Percentiles rank a stretch among this genome's conserved stretches.
Conservation (phyloP, 2,113 vertebrate genomes). For the Pongo pygmaeus region DNA sequence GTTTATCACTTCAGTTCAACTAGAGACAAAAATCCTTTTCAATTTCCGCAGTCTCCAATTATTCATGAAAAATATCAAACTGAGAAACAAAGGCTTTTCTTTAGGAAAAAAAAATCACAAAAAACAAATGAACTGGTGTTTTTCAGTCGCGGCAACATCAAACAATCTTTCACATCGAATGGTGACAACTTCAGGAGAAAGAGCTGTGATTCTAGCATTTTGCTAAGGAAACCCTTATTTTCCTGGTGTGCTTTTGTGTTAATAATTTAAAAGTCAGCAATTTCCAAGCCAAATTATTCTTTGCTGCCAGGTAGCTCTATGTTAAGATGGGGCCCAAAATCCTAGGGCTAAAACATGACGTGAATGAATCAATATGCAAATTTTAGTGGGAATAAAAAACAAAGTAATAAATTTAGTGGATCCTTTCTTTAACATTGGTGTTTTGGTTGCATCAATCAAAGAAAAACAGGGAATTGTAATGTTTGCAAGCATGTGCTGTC, state of each 20-base stretch:
- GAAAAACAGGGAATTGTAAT: neutral
- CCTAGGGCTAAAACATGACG: neutral
- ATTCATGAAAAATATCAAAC: constrained; percentile 75
- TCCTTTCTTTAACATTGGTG: neutral
- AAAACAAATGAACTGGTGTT: constrained; percentile 18
- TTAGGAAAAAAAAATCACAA: neutral
- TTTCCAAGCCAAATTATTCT: constrained; percentile 59
- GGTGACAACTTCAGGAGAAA: constrained; percentile 68
- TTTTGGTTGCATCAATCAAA: neutral
- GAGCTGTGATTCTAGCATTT: constrained; percentile 53
- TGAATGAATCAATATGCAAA: neutral
- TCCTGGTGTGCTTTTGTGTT: constrained; percentile 62
- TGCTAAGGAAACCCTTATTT: constrained; percentile 46
- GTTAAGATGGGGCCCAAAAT: neutral
- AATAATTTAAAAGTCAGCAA: constrained; percentile 77
- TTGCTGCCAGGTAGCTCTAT: neutral
- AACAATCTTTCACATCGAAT: constrained; percentile 63
- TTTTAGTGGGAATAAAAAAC: neutral
- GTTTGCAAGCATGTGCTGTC: neutral
- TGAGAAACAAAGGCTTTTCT: constrained; percentile 70
- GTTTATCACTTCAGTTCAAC: constrained; percentile 63
- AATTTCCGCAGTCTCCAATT: constrained; percentile 69
- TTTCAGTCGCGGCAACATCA: constrained; percentile 71
- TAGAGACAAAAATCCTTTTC: constrained; percentile 64
- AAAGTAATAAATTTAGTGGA: neutral